Percentiles rank a stretch among this genome's conserved stretches.
These are phyloP conservation scores for Drosophila setosimentum DNA, from an alignment of 2,888 invertebrate genomes.

Conservation along the genomic window DNA sequence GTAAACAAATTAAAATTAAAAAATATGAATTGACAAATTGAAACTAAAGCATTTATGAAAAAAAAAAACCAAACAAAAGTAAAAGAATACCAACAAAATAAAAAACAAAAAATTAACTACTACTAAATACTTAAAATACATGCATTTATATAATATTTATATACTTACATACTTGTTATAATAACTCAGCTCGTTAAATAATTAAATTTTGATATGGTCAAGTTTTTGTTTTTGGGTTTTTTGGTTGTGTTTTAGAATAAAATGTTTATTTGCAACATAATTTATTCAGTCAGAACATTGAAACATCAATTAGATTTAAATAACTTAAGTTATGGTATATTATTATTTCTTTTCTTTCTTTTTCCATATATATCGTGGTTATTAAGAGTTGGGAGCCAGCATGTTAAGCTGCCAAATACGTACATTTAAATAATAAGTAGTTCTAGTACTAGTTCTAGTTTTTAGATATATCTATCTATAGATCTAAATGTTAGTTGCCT, in stretches of 20 bases:
- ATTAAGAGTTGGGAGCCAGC: constrained; percentile 44
- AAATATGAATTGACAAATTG: neutral
- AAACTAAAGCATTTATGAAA: neutral
- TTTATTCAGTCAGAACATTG: constrained; percentile 76
- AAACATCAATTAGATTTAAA: constrained; percentile 76
- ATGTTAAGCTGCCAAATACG: constrained; percentile 46
- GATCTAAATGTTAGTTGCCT: constrained; percentile 45
- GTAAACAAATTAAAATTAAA: neutral
- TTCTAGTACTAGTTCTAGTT: constrained; percentile 47
- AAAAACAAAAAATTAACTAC: constrained; percentile 16
- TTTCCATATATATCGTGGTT: constrained; percentile 19
- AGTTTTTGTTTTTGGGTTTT: constrained; percentile 4
- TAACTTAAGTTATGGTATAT: constrained; percentile 58
- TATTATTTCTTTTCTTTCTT: constrained; percentile 30
- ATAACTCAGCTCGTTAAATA: constrained; percentile 12
- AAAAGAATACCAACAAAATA: constrained; percentile 46
- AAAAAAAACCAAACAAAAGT: constrained; percentile 5
- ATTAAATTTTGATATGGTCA: constrained; percentile 8
- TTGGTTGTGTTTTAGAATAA: constrained; percentile 57
- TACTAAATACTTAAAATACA: constrained; percentile 14
- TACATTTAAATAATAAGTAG: constrained; percentile 36
- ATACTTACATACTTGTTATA: constrained; percentile 37
- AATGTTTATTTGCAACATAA: constrained; percentile 76
- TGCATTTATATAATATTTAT: constrained; percentile 27
- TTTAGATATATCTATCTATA: constrained; percentile 34